Evolutionary conservation across 2,888 invertebrate genomes (phyloP).

Genomic region (Pyrrhosoma nymphula): DNA sequence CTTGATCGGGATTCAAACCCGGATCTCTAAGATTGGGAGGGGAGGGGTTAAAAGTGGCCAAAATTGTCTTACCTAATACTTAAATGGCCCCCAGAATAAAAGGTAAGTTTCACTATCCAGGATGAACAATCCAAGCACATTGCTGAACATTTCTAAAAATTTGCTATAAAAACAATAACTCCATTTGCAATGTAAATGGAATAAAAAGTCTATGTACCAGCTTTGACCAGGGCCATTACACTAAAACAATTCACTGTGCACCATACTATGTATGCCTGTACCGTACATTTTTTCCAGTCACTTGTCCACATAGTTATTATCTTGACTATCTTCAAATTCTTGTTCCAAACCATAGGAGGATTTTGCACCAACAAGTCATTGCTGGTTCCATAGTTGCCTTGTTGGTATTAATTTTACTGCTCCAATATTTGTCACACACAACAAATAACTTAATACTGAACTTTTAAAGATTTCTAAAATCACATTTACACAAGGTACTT

Average conservation of each 20-base stretch:
- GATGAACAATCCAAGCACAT: not conserved
- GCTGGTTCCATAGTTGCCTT: constrained; percentile 40
- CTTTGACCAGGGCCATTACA: not conserved
- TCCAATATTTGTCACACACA: not conserved
- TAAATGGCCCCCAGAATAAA: not conserved
- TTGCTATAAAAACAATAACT: too few species aligned
- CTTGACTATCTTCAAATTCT: constrained; percentile 54
- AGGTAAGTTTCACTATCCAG: not conserved
- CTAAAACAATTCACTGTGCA: not conserved
- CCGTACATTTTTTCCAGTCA: not conserved
- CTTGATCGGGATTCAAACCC: too few species aligned
- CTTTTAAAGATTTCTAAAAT: constrained; percentile 13
- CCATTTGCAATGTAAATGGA: too few species aligned
- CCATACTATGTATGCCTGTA: not conserved
- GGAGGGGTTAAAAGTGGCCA: too few species aligned
- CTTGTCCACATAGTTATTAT: not conserved
- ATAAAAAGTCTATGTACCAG: not conserved
- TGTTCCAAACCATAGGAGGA: not conserved
- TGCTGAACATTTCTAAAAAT: not conserved
- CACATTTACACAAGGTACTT: constrained; percentile 13
- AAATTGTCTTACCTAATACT: too few species aligned
- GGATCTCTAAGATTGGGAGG: too few species aligned
- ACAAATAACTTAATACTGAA: not conserved
- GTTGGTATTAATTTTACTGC: not conserved
- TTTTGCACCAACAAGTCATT: constrained; percentile 1